phyloP scores from a whole-genome alignment of 2,888 invertebrate species.

The Eugnorisma glareosa region DNA sequence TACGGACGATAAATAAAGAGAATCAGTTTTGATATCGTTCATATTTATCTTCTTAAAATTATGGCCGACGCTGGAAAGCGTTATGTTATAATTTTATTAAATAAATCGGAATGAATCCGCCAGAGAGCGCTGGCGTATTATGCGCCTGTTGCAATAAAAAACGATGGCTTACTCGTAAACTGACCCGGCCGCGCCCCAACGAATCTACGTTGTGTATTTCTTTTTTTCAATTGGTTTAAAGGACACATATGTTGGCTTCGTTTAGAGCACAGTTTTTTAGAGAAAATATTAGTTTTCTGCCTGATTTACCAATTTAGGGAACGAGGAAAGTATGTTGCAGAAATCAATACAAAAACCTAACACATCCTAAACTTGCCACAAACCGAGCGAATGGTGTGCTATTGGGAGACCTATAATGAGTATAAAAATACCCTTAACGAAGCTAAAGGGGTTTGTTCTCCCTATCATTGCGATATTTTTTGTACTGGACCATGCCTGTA shows the following conservation, averaged over 20 bases:
- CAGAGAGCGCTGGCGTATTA: constrained; percentile 70
- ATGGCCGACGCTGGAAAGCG: constrained; percentile 60
- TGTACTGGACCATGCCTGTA: no score
- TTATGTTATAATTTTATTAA: constrained; percentile 81
- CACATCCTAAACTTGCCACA: background rate
- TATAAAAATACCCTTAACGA: no score
- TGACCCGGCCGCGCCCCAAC: constrained; percentile 53
- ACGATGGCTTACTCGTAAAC: constrained; percentile 79
- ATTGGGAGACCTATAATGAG: no score
- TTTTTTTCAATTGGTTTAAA: constrained; percentile 59
- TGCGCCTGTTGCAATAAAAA: constrained; percentile 80
- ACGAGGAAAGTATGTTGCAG: background rate
- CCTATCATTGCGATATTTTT: no score
- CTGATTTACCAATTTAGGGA: background rate
- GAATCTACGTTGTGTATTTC: constrained; percentile 38
- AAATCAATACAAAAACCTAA: background rate
- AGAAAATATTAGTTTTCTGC: background rate
- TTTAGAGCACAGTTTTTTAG: constrained; percentile 17
- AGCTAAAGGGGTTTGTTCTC: no score
- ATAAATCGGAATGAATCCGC: constrained; percentile 84
- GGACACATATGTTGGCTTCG: constrained; percentile 21
- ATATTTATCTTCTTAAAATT: constrained; percentile 62
- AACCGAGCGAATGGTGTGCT: no score
- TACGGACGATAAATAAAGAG: constrained; percentile 65
- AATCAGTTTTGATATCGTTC: constrained; percentile 57